phyloP scores from a whole-genome alignment of 64 coral and sea anemone species.

The Dendronephthya gigantea region DNA sequence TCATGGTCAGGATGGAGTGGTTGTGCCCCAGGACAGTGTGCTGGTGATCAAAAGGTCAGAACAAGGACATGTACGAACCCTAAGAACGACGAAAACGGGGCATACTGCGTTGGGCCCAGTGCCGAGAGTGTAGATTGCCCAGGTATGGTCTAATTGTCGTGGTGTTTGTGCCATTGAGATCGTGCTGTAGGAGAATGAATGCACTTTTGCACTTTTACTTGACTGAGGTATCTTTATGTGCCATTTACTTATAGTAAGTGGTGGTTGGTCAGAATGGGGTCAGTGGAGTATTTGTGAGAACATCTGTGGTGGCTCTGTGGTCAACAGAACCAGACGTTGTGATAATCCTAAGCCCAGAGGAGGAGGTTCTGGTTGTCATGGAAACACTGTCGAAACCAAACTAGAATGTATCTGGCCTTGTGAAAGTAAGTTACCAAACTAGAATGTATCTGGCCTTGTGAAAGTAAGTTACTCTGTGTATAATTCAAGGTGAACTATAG shows the following conservation, averaged over 20 bases:
- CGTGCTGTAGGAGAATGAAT: background rate
- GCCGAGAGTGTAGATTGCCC: slow-evolving; percentile 69
- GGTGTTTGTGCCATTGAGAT: background rate
- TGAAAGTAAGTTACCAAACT: slow-evolving; percentile 78
- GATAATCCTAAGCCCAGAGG: slow-evolving; percentile 60
- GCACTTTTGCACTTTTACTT: too few species aligned
- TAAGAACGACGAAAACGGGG: slow-evolving; percentile 48
- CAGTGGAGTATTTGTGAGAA: slow-evolving; percentile 96
- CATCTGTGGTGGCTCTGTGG: slow-evolving; percentile 73
- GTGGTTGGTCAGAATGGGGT: slow-evolving; percentile 84
- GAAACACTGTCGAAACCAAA: slow-evolving; percentile 44
- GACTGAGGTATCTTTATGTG: too few species aligned
- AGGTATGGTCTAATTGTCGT: slow-evolving; percentile 50
- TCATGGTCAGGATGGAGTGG: slow-evolving; percentile 86
- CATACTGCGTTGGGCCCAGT: slow-evolving; percentile 62
- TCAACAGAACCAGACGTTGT: slow-evolving; percentile 74
- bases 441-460: slow-evolving; percentile 84
- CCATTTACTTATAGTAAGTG: slow-evolving; percentile 66
- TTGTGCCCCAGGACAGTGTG: slow-evolving; percentile 84
- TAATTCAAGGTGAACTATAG: too few species aligned
- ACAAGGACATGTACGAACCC: slow-evolving; percentile 90
- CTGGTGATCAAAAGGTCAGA: slow-evolving; percentile 83
- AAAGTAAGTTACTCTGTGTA: background rate
- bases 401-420: slow-evolving; percentile 90
- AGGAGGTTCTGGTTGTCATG: slow-evolving; percentile 56